Evolutionary conservation across 2,888 invertebrate genomes (phyloP), one percentile per base, ranked within the genome.

Genomic region (Nephrotoma appendiculata): DNA sequence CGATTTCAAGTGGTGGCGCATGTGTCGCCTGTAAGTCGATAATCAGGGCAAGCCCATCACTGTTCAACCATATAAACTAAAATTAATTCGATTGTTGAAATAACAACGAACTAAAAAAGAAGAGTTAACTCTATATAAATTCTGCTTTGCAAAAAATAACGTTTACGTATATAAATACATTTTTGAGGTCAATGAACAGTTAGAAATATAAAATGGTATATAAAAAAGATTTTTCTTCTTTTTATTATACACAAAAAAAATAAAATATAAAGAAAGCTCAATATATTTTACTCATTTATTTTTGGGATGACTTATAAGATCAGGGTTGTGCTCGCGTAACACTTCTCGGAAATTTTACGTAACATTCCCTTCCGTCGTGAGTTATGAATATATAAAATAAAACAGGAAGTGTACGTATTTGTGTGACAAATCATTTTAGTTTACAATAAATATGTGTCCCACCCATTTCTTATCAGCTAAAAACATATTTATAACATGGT

Each of bases 181-280:
- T 84, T 84, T 84, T 84, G 84, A 84, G 84, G 84, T 84, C 84
- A 84, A 84, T 84, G 84, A 84, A 84, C 84, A 84, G 84, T 84
- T 84, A 84, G 84, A 84, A 31, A 43, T 84, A 84, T 42, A 43
- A 71, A 5, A 31, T 12, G 19, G 5, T 71, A 31, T 71, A 71
- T 71, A 71, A 31, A 31, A 71, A 9, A 71, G 19, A 71, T 71
- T 3, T 31, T 71, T 2, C 31, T 31, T 31, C 31, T 31, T 31
- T 31, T 31, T 31, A 9, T 52, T 71, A 71, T 31, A 31, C 9
- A 31, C 71, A 71, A 19, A 71, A 7, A 71, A 71, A 52, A 52
- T 15, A 57, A 15, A 2, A 57, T 57, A 15, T 15, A 57, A 57
- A 57, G 52, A 57, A 71, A 71, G 71, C 71, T 31, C 71, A n/a